Evolutionary conservation across 2,113 vertebrate species (phyloP).

Genomic region (Thymallus thymallus): DNA sequence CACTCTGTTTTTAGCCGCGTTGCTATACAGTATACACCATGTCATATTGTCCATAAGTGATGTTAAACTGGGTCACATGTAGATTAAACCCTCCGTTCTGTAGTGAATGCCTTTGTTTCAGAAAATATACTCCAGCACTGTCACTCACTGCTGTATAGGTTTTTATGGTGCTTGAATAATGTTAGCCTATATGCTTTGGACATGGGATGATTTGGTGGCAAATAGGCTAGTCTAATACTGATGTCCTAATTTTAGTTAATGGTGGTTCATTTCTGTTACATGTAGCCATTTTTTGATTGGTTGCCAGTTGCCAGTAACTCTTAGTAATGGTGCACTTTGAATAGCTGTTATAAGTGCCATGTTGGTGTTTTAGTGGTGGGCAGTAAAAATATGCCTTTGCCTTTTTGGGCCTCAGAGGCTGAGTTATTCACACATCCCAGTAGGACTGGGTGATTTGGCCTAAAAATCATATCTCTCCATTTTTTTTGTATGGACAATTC

Average conservation of each 20-base stretch:
- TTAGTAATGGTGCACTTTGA: background rate
- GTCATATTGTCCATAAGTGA: conserved; percentile 15
- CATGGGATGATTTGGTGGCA: conserved; percentile 4
- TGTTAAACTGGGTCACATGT: conserved; percentile 53
- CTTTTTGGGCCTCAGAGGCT: background rate
- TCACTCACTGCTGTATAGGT: background rate
- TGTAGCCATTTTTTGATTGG: background rate
- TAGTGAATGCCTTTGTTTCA: conserved; percentile 1
- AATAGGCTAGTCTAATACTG: background rate
- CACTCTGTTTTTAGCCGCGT: too few relatives aligned
- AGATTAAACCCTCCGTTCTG: conserved; percentile 11
- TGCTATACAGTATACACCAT: too few relatives aligned
- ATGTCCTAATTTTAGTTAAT: background rate
- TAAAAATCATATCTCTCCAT: too few relatives aligned
- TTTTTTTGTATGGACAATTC: too few relatives aligned
- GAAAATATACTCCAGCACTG: background rate
- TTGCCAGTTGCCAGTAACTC: background rate
- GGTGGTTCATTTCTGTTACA: background rate
- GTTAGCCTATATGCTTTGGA: conserved; percentile 1
- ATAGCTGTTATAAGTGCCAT: background rate
- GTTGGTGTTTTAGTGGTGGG: background rate
- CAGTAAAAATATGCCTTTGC: background rate
- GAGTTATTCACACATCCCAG: background rate
- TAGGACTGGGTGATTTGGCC: background rate
- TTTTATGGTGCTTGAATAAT: background rate